Conservation (phyloP, 2,888 invertebrate species). For the Andrena minutula region DNA sequence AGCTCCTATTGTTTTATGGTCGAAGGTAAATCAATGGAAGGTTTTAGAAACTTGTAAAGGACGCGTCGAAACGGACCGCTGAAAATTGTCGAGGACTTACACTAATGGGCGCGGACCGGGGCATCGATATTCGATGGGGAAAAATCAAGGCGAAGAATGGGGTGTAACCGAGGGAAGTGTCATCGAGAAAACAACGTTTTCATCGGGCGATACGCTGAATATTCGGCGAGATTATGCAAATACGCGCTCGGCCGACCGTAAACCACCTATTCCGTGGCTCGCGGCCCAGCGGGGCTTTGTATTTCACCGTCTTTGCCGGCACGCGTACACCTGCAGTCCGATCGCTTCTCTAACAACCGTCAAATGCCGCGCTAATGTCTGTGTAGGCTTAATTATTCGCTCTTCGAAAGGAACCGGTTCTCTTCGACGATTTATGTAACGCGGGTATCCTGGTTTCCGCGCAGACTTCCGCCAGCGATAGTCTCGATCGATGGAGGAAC, state of each 20-base stretch:
- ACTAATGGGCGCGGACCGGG: slow-evolving; percentile 7
- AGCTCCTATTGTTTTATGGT: too few species aligned
- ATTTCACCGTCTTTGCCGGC: slow-evolving; percentile 20
- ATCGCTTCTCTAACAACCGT: slow-evolving; percentile 14
- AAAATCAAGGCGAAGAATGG: slow-evolving; percentile 24
- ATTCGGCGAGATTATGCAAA: slow-evolving; percentile 60
- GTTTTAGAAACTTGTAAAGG: background rate
- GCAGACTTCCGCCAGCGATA: background rate
- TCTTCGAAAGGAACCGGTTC: slow-evolving; percentile 1
- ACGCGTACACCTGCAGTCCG: background rate
- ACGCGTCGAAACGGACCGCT: background rate
- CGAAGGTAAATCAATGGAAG: background rate
- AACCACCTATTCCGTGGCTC: slow-evolving; percentile 30
- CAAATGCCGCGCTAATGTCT: background rate
- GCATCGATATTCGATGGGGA: slow-evolving; percentile 14
- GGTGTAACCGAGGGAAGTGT: slow-evolving; percentile 47
- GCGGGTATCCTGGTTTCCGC: background rate
- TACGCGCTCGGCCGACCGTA: slow-evolving; percentile 23
- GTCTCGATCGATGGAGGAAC: background rate
- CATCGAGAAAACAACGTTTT: slow-evolving; percentile 43
- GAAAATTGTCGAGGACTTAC: slow-evolving; percentile 3
- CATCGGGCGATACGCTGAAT: slow-evolving; percentile 53
- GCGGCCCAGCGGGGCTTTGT: slow-evolving; percentile 41
- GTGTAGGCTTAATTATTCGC: slow-evolving; percentile 5
- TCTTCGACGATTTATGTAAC: slow-evolving; percentile 17